Evolutionary conservation across 2,888 invertebrate species (phyloP), one percentile per base, ranked within the genome.

Genomic region (Cerastis leucographa): DNA sequence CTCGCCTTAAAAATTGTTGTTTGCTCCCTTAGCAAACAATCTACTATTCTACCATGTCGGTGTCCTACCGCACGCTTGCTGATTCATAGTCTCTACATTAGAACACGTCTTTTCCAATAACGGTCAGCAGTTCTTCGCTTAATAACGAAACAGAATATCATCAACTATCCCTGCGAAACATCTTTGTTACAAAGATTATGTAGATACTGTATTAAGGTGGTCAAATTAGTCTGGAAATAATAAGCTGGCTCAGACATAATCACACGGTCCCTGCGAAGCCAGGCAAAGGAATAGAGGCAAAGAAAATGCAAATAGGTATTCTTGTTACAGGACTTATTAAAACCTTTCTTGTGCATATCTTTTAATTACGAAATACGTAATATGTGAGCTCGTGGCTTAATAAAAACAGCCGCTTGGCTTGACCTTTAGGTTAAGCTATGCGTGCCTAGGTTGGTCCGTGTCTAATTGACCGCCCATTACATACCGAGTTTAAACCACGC

Each of bases 231-330:
- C 44, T 77, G 9, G 12, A n/a, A 35, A 51, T 76, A 35, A 75
- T 75, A 76, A 62, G n/a, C 42, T 11, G 35, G 35, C 44, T 35
- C 8, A 59, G 78, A n/a, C 69, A 78, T 76, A 76, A 70, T 59
- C n/a, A 59, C 40, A 19, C 14, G 35, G 35, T 44, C 70, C 14
- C 6, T 17, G 46, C 7, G 17, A 40, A 66, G 2, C 35, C 19
- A 56, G 25, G 35, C 42, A 54, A 78, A 78, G 40, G 9, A 9
- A 0, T 17, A 22, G 1, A 35, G 11, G 46, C 3, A 59, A 69
- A 35, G 49, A 69, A 79, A 69, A 79, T 42, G 12, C 8, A 44
- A 44, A 70, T 29, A 29, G 17, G n/a, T 49, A 19, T 68, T 49
- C n/a, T 59, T 79, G 9, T n/a, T 29, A 29, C 17, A 40, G 1